A percentile compares a stretch with the other conserved stretches of the same genome.
Conservation (phyloP, 2,888 invertebrate genomes). For the Temnothorax ravouxi region DNA sequence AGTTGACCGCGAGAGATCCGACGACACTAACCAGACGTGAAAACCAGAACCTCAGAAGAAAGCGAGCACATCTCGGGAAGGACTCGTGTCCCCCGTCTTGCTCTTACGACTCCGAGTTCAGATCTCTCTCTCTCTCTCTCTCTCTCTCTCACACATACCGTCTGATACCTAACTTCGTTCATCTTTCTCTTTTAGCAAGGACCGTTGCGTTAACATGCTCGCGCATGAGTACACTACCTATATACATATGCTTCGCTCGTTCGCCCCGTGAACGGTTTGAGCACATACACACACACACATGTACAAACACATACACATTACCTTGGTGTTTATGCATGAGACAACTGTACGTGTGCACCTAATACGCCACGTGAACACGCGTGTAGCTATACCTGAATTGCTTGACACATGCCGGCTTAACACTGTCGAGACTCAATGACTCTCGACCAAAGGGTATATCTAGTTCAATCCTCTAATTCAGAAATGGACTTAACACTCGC, state of each 20-base stretch:
- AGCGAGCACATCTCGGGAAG: conserved; percentile 45
- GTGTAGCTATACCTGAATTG: conserved; percentile 63
- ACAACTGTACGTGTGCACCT: conserved; percentile 66
- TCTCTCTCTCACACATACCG: conserved; percentile 24
- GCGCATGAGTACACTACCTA: conserved; percentile 47
- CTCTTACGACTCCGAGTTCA: background rate
- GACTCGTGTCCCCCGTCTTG: conserved; percentile 22
- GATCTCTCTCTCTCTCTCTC: conserved; percentile 16
- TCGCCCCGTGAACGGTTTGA: conserved; percentile 24
- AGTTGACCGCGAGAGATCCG: conserved; percentile 76
- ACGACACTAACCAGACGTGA: conserved; percentile 83
- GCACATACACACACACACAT: conserved; percentile 12
- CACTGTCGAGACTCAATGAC: conserved; percentile 57
- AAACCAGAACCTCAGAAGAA: conserved; percentile 67
- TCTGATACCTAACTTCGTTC: conserved; percentile 15
- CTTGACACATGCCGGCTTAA: conserved; percentile 63
- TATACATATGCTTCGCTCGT: conserved; percentile 53
- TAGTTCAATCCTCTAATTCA: conserved; percentile 54
- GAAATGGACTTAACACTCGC: conserved; percentile 23
- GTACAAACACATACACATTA: conserved; percentile 27
- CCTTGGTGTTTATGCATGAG: conserved; percentile 57
- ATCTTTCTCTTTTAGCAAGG: conserved; percentile 43
- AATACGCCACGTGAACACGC: conserved; percentile 69
- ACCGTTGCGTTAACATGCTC: conserved; percentile 51
- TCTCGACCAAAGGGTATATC: conserved; percentile 63